A percentile compares a stretch with the other conserved stretches of the same genome.
Evolutionary conservation across 2,797 vertebrate genomes (phyloP).

Genomic region (Mormyrus hasselquistii): DNA sequence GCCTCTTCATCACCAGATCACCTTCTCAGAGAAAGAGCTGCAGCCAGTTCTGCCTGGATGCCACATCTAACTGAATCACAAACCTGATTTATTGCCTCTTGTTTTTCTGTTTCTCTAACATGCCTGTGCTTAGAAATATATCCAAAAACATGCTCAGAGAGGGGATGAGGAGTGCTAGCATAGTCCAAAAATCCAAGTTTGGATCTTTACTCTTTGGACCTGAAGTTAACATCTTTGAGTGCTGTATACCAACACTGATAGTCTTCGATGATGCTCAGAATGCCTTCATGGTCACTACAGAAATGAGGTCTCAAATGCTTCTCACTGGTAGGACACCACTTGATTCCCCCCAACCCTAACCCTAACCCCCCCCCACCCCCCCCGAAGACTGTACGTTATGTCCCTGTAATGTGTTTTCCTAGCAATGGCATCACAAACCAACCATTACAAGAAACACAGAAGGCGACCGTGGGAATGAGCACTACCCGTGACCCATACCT

Average conservation of each 20-base stretch:
- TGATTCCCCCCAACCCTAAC: not conserved
- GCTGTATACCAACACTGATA: not conserved
- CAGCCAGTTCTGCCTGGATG: not conserved
- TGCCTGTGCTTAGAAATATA: not conserved
- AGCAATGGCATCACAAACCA: not conserved
- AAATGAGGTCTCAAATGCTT: not conserved
- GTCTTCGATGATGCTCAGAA: not conserved
- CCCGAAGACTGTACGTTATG: not conserved
- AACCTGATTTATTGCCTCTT: not conserved
- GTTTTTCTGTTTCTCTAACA: not conserved
- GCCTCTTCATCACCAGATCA: not conserved
- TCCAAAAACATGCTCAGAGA: not conserved
- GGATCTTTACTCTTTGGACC: not conserved
- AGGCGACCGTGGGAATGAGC: constrained; percentile 43
- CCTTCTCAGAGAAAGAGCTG: not conserved
- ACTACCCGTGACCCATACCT: constrained; percentile 58
- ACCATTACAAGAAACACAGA: constrained; percentile 14
- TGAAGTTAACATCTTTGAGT: not conserved
- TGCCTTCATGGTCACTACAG: not conserved
- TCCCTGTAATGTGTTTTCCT: not conserved
- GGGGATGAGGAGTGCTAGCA: not conserved
- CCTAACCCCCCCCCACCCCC: too few relatives aligned
- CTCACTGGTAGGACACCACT: not conserved
- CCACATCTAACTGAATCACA: not conserved
- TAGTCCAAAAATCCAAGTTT: not conserved